Base-by-base conservation (phyloP, 2,797 vertebrate species). In the Octomys mimax region DNA sequence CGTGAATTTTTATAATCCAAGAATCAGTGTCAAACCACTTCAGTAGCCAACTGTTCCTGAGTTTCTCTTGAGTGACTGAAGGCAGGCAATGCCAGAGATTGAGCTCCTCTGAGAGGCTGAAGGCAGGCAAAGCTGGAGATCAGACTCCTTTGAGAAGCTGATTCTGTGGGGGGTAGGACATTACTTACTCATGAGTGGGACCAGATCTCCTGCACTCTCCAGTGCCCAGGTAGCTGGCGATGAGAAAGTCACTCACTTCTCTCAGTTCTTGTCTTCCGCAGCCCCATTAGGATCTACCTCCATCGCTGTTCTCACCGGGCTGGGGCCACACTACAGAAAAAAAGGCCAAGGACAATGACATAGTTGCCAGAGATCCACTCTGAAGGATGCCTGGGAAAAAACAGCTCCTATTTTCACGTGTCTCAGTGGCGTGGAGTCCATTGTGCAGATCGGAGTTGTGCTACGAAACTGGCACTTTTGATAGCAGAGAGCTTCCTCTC, bases 341-440 rank as follows among this genome's bases (percentile, higher is more conserved):
- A 83, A 49, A 61, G 46, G 28, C 26, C 31, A 5, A 28, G 62
- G 26, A 7, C 73, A 19, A 59, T 14, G 24, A 26, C 7, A 13
- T 36, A 24, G 24, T 13, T 42, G 36, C 13, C 42, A 0, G 0
- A 24, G 33, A n/a, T 4, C 5, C 28, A 26, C 2, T 2, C 22
- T 0, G 13, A 39, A 49, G 52, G 39, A 39, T 6, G 2, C 16
- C 5, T 26, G n/a, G 3, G 61, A 14, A 62, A 12, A n/a, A 31
- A 22, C 0, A 2, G 7, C n/a, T 11, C 0, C 52, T n/a, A 81
- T 31, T 61, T 54, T 39, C 22, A 4, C 26, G 54, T 9, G 46
- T 68, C 59, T 33, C 19, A 31, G 18, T 18, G 16, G 26, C 13
- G 1, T 1, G 12, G 5, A 26, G 26, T 77, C 73, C 49, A 36